A percentile compares a stretch with the other conserved stretches of the same genome.
phyloP scores from a whole-genome alignment of 30 jellyfish, hydroid and myxozoan species.

The Hydractinia echinata region DNA sequence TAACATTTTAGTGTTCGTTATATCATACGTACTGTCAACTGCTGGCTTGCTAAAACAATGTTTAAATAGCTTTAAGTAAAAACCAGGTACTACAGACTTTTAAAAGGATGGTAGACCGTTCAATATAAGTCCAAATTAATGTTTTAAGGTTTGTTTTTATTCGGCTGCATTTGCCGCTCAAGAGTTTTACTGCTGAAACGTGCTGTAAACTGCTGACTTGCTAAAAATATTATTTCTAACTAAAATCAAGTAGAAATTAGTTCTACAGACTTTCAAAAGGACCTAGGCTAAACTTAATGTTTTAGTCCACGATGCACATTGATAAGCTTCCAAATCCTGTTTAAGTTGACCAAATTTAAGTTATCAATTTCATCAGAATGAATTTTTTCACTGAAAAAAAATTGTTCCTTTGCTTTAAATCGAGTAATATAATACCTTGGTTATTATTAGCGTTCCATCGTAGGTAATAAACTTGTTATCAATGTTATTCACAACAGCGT shows the following conservation, averaged over 20 bases:
- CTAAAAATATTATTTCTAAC: no score
- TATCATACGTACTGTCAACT: no score
- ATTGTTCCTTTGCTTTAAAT: neutral
- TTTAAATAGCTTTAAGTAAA: no score
- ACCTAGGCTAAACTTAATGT: no score
- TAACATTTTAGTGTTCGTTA: no score
- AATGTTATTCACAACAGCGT: neutral
- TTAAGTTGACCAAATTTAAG: neutral
- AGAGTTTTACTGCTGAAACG: no score
- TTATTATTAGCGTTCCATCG: constrained; percentile 15
- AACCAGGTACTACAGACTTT: neutral
- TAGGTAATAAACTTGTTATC: neutral
- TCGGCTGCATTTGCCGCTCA: no score
- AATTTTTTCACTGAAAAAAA: neutral
- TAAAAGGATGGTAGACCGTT: neutral
- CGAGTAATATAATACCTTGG: neutral
- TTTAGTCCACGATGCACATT: no score
- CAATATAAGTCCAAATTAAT: neutral
- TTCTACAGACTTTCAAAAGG: no score
- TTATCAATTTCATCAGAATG: neutral
- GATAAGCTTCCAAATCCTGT: neutral
- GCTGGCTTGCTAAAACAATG: neutral
- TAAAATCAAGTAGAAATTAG: no score
- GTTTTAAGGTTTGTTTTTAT: no score
- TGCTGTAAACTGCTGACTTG: no score